Evolutionary conservation across 2,888 invertebrate genomes (phyloP), one percentile per base, ranked within the genome.

Genomic region (Chaitophorus viminalis): DNA sequence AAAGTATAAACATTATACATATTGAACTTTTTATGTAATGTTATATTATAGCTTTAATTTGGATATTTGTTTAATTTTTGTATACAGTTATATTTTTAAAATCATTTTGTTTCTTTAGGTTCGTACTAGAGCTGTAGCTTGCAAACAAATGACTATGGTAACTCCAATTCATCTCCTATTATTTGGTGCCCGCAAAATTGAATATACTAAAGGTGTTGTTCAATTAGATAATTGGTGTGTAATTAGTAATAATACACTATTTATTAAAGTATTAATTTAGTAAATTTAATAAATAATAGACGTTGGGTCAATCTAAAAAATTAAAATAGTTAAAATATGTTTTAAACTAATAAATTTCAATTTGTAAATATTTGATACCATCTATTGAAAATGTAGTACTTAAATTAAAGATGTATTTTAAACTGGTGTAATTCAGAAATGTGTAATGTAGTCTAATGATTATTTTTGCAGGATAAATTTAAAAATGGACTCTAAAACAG

Each of bases 101-200:
- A 39, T 39, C 25, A 25, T 46, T 85, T 88, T 86, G 70, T 88
- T 17, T 76, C 89, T 90, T 52, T 90, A 94, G 93, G 97, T 99
- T 88, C 94, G 99, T 86, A 98, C 99, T 0, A 93, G 97, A 86
- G 98, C 98, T 0, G 97, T 99, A 82, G 96, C 97, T 25, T 99
- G 99, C 92, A 99, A 99, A 91, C 98, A 98, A 92, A 94, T 97
- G 94, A 96, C 97, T 2, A 98, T 98, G 97, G 96, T 99, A 11
- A 95, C 98, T 0, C 98, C 99, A 0, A 92, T 99, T 89, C 98
- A 99, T 91, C 92, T 99, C 74, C 91, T 99, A 90, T 92, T 99
- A 70, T 99, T 99, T 91, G 99, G 97, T 0, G 95, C 95, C n/a
- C 94, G 97, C 79, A 97, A 96, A 92, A 95, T 96, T 0, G 97